Conservation (phyloP, 2,888 invertebrate genomes). For the Synanthedon formicaeformis region DNA sequence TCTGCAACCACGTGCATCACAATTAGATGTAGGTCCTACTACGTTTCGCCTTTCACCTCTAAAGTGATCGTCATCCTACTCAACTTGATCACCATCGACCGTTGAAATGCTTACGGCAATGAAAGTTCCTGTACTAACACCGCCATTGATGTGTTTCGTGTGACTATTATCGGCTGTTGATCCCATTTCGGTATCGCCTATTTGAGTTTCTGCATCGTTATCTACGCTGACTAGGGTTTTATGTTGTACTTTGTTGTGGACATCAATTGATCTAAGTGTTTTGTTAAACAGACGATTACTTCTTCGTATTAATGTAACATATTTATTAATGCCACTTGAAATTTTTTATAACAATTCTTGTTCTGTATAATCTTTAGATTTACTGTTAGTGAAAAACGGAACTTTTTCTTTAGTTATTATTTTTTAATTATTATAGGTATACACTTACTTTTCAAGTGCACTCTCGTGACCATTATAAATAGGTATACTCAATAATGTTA, state of each 20-base stretch:
- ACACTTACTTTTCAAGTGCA: no score
- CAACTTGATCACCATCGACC: conserved; percentile 24
- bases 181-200: conserved; percentile 12
- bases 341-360: no score
- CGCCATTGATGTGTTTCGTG: conserved; percentile 15
- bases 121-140: conserved; percentile 35
- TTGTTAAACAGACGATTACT: background rate
- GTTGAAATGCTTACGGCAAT: conserved; percentile 29
- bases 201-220: conserved; percentile 18
- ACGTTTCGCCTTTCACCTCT: conserved; percentile 35
- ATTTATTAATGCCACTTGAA: background rate
- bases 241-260: conserved; percentile 3
- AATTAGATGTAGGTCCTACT: conserved; percentile 12
- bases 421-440: no score
- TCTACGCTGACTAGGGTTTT: conserved; percentile 19
- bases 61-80: conserved; percentile 3
- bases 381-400: no score
- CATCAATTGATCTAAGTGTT: background rate
- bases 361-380: no score
- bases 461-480: no score
- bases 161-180: conserved; percentile 15
- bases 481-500: no score
- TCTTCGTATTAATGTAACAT: background rate
- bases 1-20: conserved; percentile 13
- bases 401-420: no score